phyloP scores from a whole-genome alignment of 1,140 invertebrate genomes.

The Trichogramma pretiosum region DNA sequence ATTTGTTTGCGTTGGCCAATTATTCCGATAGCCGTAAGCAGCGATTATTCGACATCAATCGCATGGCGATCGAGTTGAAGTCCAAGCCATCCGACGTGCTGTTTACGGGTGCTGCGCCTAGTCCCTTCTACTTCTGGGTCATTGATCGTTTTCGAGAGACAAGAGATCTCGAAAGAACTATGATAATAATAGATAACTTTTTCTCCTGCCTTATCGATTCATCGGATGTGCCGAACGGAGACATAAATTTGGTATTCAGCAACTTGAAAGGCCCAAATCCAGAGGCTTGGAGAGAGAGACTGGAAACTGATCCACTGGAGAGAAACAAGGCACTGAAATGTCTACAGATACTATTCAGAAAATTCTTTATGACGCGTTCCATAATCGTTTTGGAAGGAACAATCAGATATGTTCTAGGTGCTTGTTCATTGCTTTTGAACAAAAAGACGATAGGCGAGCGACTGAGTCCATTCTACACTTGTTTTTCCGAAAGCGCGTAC shows the following conservation, averaged over 20 bases:
- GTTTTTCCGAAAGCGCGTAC: slow-evolving; percentile 19
- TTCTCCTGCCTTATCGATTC: slow-evolving; percentile 31
- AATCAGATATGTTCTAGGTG: slow-evolving; percentile 26
- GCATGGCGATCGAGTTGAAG: slow-evolving; percentile 25
- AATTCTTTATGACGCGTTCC: slow-evolving; percentile 26
- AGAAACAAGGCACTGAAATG: slow-evolving; percentile 23
- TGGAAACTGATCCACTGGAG: slow-evolving; percentile 7
- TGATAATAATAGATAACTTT: slow-evolving; percentile 31
- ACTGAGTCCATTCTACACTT: slow-evolving; percentile 26
- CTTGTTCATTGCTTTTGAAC: slow-evolving; percentile 24
- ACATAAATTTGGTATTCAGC: slow-evolving; percentile 21
- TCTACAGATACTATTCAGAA: slow-evolving; percentile 21
- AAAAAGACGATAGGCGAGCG: slow-evolving; percentile 25
- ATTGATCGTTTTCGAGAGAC: slow-evolving; percentile 20
- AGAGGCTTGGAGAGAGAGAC: neutral
- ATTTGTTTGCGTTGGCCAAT: slow-evolving; percentile 16
- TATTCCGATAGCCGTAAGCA: slow-evolving; percentile 22
- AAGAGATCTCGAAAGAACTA: slow-evolving; percentile 24
- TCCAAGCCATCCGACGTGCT: slow-evolving; percentile 22
- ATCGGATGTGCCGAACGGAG: slow-evolving; percentile 18
- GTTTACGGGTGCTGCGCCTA: slow-evolving; percentile 2
- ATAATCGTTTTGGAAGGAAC: slow-evolving; percentile 27
- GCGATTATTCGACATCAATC: slow-evolving; percentile 32
- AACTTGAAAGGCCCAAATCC: slow-evolving; percentile 7
- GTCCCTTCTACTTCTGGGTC: slow-evolving; percentile 31